A percentile compares a stretch with the other conserved stretches of the same genome.
Evolutionary conservation across 2,888 invertebrate species (phyloP).

Genomic region (Melanotus villosus): DNA sequence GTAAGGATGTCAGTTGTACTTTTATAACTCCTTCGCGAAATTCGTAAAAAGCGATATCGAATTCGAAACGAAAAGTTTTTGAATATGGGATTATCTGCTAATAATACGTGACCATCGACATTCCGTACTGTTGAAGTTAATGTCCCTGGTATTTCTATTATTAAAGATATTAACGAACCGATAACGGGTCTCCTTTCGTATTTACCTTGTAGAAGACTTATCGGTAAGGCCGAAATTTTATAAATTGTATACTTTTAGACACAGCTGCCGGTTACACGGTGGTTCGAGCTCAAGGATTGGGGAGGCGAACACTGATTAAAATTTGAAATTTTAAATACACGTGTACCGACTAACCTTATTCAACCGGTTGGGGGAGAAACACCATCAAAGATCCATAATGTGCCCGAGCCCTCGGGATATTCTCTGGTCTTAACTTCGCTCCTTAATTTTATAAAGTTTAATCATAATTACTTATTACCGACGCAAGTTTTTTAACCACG

Average conservation of each 20-base stretch:
- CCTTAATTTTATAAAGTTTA: conserved; percentile 43
- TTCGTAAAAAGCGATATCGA: not conserved
- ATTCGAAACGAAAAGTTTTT: too few species aligned
- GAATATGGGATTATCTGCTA: too few species aligned
- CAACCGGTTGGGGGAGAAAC: conserved; percentile 35
- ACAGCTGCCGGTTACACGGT: conserved; percentile 26
- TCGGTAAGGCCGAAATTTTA: conserved; percentile 2
- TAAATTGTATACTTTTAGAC: conserved; percentile 25
- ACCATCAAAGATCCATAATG: conserved; percentile 42
- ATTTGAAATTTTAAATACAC: conserved; percentile 44
- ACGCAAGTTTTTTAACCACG: conserved; percentile 40
- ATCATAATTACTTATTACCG: conserved; percentile 42
- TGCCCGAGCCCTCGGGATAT: conserved; percentile 36
- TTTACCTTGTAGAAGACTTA: not conserved
- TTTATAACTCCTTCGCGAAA: conserved; percentile 12
- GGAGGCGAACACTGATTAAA: conserved; percentile 41
- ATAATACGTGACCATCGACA: too few species aligned
- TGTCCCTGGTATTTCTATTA: too few species aligned
- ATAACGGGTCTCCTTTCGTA: not conserved
- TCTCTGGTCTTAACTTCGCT: conserved; percentile 36
- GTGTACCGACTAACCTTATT: conserved; percentile 40
- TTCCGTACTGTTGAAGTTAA: too few species aligned
- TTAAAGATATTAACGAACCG: not conserved
- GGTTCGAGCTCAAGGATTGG: conserved; percentile 23
- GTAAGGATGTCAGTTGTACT: conserved; percentile 40